Percentiles rank a stretch among this genome's conserved stretches.
Evolutionary conservation across 2,888 invertebrate species (phyloP).

Genomic region (Ferrisia virgata): DNA sequence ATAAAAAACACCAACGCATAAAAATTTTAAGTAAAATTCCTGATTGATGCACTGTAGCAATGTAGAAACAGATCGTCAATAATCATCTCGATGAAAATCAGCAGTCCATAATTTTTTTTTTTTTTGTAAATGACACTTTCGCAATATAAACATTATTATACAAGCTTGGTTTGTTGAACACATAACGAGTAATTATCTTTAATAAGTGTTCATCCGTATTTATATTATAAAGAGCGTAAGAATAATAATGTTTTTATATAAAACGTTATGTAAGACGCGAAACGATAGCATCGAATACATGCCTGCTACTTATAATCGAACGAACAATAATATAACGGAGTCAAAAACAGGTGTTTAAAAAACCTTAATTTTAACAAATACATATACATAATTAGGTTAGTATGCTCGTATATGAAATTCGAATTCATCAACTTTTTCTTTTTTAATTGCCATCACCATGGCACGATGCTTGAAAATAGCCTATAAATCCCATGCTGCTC

Average conservation of each 20-base stretch:
- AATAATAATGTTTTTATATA: slow-evolving; percentile 10
- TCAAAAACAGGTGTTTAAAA: neutral
- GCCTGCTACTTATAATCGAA: slow-evolving; percentile 12
- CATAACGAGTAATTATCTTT: neutral
- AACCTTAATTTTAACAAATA: neutral
- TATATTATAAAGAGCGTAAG: no score
- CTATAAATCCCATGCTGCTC: neutral
- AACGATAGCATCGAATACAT: slow-evolving; percentile 18
- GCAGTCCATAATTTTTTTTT: no score
- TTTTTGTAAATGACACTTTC: no score
- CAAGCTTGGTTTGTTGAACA: neutral
- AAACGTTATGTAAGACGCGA: neutral
- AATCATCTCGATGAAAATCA: no score
- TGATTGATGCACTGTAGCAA: no score
- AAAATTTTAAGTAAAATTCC: no score
- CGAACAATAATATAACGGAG: neutral
- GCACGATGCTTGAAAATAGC: neutral
- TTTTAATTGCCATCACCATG: neutral
- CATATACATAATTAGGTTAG: slow-evolving; percentile 18
- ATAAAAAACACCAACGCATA: no score
- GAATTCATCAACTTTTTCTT: slow-evolving; percentile 7
- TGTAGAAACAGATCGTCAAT: no score
- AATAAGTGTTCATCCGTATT: neutral
- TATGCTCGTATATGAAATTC: neutral
- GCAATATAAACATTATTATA: no score